Evolutionary conservation across 2,113 vertebrate genomes (phyloP).

Genomic region (Thamnaconus septentrionalis): DNA sequence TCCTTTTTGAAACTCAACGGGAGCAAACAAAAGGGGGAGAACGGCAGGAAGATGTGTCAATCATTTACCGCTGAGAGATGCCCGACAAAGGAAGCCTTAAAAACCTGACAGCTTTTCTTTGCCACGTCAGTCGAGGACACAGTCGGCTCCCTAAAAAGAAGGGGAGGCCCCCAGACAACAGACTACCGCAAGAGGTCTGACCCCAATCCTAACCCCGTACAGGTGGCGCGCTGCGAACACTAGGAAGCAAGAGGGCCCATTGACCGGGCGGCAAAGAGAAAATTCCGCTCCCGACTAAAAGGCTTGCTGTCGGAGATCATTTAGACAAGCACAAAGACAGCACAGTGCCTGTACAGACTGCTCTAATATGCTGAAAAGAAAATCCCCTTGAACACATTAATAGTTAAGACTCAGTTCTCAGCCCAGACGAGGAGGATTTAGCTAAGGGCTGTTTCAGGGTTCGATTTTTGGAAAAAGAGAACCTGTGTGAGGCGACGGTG

Average conservation of each 20-base stretch:
- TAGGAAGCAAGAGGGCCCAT: conserved; percentile 41
- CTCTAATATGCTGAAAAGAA: conserved; percentile 36
- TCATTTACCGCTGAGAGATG: conserved; percentile 67
- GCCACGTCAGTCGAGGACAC: conserved; percentile 37
- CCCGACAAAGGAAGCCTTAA: conserved; percentile 55
- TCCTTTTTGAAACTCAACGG: conserved; percentile 27
- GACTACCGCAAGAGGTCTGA: conserved; percentile 48
- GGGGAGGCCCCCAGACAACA: conserved; percentile 33
- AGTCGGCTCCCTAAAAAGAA: conserved; percentile 27
- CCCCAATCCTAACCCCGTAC: conserved; percentile 60
- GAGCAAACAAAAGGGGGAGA: conserved; percentile 64
- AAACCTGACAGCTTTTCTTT: conserved; percentile 57
- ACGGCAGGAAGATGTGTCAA: conserved; percentile 66
- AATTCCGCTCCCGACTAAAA: conserved; percentile 21
- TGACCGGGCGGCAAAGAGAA: conserved; percentile 17
- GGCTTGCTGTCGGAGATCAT: conserved; percentile 38
- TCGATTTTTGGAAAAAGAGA: conserved; percentile 9
- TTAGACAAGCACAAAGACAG: conserved; percentile 38
- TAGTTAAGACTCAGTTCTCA: conserved; percentile 20
- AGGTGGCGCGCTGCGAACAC: conserved; percentile 53
- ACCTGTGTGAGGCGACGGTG: neutral
- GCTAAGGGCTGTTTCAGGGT: conserved; percentile 18
- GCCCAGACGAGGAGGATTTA: conserved; percentile 32
- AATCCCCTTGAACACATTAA: conserved; percentile 39
- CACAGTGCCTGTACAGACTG: conserved; percentile 31